phyloP scores from a whole-genome alignment of 53 echinoderm and acorn worm genomes.

The Apostichopus leukothele region DNA sequence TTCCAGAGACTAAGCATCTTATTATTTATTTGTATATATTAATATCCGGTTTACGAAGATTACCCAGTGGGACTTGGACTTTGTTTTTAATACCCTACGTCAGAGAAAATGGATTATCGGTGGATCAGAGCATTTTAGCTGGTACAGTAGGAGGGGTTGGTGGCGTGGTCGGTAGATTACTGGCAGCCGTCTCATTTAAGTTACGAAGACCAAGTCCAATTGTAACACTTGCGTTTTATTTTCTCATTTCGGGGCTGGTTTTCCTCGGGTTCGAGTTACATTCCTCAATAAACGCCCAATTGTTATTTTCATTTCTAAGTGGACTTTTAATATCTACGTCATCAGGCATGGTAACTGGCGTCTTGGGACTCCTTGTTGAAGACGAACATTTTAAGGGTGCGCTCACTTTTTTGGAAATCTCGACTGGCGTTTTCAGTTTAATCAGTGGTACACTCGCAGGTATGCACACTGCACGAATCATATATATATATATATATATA shows the following conservation, averaged over 20 bases:
- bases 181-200: conserved; percentile 16
- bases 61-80: conserved; percentile 9
- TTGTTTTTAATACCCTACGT: conserved; percentile 18
- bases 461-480: background rate
- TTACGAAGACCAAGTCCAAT: background rate
- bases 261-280: background rate
- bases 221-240: background rate
- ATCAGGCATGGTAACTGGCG: conserved; percentile 25
- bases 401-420: background rate
- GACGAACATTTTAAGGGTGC: background rate
- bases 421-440: background rate
- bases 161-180: background rate
- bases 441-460: conserved; percentile 17
- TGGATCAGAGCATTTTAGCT: conserved; percentile 11
- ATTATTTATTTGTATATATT: background rate
- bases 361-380: background rate
- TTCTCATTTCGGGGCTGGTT: background rate
- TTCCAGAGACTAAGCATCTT: background rate
- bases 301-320: background rate
- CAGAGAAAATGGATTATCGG: conserved; percentile 3
- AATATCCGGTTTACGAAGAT: background rate
- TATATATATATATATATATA: background rate
- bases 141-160: conserved; percentile 7
- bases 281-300: background rate
- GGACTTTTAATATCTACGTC: conserved; percentile 19